phyloP scores from a whole-genome alignment of 2,797 vertebrate genomes.

The Diplodus puntazzo region DNA sequence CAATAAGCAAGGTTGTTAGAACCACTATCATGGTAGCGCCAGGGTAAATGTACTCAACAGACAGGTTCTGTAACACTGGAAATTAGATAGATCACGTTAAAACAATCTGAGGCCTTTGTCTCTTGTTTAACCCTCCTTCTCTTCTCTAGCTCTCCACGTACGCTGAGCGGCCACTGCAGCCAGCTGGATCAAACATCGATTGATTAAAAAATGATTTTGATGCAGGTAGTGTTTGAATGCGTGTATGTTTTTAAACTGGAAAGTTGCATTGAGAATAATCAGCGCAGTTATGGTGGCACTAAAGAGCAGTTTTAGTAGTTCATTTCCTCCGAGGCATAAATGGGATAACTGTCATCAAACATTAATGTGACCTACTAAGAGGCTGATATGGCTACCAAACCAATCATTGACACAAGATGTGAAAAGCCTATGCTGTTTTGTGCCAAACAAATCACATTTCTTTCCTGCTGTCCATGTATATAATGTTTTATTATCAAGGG shows the following conservation, averaged over 20 bases:
- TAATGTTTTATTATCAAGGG: conserved; percentile 65
- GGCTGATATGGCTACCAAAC: conserved; percentile 34
- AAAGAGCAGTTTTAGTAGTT: conserved; percentile 35
- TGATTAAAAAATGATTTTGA: conserved; percentile 51
- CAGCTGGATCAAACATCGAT: conserved; percentile 42
- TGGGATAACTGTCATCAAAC: conserved; percentile 41
- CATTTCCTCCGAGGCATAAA: conserved; percentile 36
- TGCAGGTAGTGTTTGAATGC: conserved; percentile 57
- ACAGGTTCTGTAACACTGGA: conserved; percentile 60
- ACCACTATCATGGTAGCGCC: conserved; percentile 43
- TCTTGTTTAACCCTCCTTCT: conserved; percentile 43
- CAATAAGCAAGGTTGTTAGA: conserved; percentile 38
- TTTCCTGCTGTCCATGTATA: conserved; percentile 71
- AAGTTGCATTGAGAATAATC: conserved; percentile 39
- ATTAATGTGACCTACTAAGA: conserved; percentile 46
- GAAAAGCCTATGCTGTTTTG: conserved; percentile 40
- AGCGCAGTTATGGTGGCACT: conserved; percentile 27
- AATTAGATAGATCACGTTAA: conserved; percentile 38
- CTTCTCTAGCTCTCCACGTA: conserved; percentile 14
- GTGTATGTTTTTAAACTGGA: conserved; percentile 52
- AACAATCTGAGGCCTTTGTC: conserved; percentile 55
- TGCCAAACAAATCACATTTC: conserved; percentile 67
- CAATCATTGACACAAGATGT: conserved; percentile 25
- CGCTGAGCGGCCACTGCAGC: neutral
- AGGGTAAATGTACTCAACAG: conserved; percentile 44